phyloP scores from a whole-genome alignment of 2,113 vertebrate species.

The Pseudolaguvia tuberculata region DNA sequence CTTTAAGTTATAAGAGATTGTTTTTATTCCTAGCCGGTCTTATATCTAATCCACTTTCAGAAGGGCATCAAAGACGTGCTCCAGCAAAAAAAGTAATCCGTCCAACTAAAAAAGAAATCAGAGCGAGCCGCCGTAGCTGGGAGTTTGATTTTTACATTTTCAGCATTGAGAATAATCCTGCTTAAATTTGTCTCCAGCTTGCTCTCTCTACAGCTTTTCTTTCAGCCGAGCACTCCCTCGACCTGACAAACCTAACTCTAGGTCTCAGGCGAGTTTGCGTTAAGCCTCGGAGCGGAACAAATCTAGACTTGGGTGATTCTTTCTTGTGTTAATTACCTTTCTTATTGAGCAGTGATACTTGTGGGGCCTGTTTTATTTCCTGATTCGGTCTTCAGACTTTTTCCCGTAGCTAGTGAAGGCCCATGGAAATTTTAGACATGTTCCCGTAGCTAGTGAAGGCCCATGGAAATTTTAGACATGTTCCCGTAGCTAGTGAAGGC shows the following conservation, averaged over 20 bases:
- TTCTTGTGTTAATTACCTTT: slow-evolving; percentile 32
- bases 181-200: slow-evolving; percentile 42
- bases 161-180: slow-evolving; percentile 33
- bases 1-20: slow-evolving; percentile 39
- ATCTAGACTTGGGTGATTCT: background rate
- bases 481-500: background rate
- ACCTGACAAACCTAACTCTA: slow-evolving; percentile 15
- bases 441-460: slow-evolving; percentile 1
- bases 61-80: slow-evolving; percentile 39
- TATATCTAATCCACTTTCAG: slow-evolving; percentile 49
- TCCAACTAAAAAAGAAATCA: slow-evolving; percentile 37
- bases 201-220: slow-evolving; percentile 2
- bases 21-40: slow-evolving; percentile 43
- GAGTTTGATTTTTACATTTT: slow-evolving; percentile 46
- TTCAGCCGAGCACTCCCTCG: background rate
- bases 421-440: background rate
- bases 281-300: slow-evolving; percentile 47
- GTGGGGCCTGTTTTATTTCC: background rate
- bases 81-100: slow-evolving; percentile 22
- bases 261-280: slow-evolving; percentile 47
- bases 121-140: slow-evolving; percentile 20
- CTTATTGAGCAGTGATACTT: background rate
- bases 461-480: slow-evolving; percentile 21
- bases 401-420: slow-evolving; percentile 1
- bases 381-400: background rate